Percentiles rank a stretch among this genome's conserved stretches.
These are phyloP conservation scores for Megalops cyprinoides DNA, from an alignment of 2,797 vertebrate species.

Conservation along the genomic window DNA sequence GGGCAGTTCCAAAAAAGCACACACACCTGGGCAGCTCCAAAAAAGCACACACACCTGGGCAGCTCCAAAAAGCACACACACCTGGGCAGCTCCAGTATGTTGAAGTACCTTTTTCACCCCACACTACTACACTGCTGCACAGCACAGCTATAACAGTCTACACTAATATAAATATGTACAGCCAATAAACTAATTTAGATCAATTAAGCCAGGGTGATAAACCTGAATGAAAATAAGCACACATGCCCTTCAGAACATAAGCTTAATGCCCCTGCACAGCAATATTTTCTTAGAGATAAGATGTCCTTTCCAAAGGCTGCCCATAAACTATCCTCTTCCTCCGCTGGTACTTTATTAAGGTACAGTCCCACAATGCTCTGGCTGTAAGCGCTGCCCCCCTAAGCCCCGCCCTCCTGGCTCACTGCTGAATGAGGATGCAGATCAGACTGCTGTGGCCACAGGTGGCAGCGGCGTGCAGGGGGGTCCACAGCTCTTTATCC, in stretches of 20 bases:
- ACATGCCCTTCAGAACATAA: no score
- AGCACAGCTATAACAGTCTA: no score
- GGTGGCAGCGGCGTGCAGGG: slow-evolving; percentile 91
- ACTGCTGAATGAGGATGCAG: slow-evolving; percentile 92
- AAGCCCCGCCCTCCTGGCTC: slow-evolving; percentile 57
- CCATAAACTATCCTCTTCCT: no score
- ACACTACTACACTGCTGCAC: no score
- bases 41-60: background rate
- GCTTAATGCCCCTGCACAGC: background rate
- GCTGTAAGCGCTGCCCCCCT: no score
- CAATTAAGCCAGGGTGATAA: background rate
- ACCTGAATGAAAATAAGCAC: background rate
- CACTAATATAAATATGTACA: background rate
- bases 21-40: no score
- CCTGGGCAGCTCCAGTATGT: no score
- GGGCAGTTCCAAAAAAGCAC: no score
- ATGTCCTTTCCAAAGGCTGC: no score
- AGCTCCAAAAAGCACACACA: background rate
- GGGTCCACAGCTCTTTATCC: slow-evolving; percentile 97
- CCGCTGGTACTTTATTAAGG: no score
- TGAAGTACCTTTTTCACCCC: no score
- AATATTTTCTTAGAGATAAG: background rate
- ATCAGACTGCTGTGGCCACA: slow-evolving; percentile 93
- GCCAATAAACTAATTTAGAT: background rate
- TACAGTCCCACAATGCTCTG: no score